Conservation (phyloP, 2,113 vertebrate genomes). For the Fulmarus glacialis region DNA sequence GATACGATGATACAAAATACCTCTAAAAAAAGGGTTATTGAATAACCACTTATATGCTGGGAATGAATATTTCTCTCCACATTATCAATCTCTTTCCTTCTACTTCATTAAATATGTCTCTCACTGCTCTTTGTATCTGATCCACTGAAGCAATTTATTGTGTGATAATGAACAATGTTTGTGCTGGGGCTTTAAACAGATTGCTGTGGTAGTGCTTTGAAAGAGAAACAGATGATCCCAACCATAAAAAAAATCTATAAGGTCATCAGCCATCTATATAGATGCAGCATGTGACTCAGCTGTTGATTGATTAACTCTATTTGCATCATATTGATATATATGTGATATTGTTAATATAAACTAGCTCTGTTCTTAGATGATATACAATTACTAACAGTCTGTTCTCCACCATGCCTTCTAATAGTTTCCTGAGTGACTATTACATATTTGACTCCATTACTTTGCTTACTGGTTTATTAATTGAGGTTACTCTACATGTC, state of each 20-base stretch:
- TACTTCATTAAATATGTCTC: not conserved
- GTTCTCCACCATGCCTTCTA: not conserved
- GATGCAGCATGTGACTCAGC: not conserved
- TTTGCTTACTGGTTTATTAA: not conserved
- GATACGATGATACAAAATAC: not conserved
- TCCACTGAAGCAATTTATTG: not conserved
- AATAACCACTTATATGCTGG: not conserved
- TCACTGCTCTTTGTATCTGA: not conserved
- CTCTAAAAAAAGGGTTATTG: not conserved
- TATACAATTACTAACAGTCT: not conserved
- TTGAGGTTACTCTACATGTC: not conserved
- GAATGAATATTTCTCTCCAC: not conserved
- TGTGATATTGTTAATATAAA: not conserved
- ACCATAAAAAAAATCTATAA: constrained; percentile 20
- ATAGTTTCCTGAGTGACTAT: not conserved
- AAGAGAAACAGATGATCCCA: not conserved
- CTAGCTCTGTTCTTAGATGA: not conserved
- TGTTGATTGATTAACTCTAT: not conserved
- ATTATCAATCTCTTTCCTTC: not conserved
- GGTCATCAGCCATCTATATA: not conserved
- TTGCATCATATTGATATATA: not conserved
- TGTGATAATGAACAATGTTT: not conserved
- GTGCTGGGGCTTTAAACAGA: not conserved
- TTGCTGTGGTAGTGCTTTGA: not conserved
- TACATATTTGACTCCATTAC: not conserved